These are phyloP conservation scores for Hippocampus kuda DNA, from an alignment of 2,797 vertebrate species.

Conservation along the genomic window DNA sequence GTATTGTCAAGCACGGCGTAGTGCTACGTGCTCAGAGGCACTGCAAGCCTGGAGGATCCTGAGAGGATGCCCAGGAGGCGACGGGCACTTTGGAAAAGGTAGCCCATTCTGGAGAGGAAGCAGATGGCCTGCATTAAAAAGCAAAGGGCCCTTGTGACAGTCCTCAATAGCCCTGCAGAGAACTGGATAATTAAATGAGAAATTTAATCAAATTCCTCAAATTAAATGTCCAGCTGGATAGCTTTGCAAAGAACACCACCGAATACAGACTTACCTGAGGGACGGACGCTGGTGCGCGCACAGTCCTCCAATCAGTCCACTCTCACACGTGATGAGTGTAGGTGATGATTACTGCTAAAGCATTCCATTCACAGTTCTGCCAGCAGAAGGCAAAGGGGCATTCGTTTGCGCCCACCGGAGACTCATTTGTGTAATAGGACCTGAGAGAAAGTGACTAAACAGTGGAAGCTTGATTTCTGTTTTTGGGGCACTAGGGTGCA, in stretches of 20 bases:
- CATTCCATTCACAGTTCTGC: constrained; percentile 69
- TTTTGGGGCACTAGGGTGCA: constrained; percentile 20
- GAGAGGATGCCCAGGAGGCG: constrained; percentile 50
- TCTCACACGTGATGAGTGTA: constrained; percentile 53
- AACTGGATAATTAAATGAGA: constrained; percentile 76
- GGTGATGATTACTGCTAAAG: constrained; percentile 71
- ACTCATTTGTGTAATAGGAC: constrained; percentile 60
- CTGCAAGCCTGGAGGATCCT: constrained; percentile 31
- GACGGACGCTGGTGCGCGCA: constrained; percentile 55
- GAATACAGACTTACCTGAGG: constrained; percentile 62
- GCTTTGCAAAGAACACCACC: constrained; percentile 65
- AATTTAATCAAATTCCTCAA: constrained; percentile 80
- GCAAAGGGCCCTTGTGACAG: constrained; percentile 72
- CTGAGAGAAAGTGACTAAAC: constrained; percentile 44
- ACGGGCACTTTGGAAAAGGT: constrained; percentile 56
- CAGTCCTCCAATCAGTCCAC: constrained; percentile 59
- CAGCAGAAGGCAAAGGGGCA: constrained; percentile 65
- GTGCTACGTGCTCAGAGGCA: constrained; percentile 19
- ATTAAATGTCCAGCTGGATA: constrained; percentile 79
- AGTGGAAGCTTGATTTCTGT: constrained; percentile 25
- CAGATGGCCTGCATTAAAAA: constrained; percentile 74
- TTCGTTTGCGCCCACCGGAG: constrained; percentile 52
- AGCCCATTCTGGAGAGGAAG: constrained; percentile 65
- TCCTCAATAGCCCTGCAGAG: constrained; percentile 73
- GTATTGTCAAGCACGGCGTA: constrained; percentile 37